phyloP scores from a whole-genome alignment of 2,888 invertebrate genomes.

The Thecocarcelia acutangulata region DNA sequence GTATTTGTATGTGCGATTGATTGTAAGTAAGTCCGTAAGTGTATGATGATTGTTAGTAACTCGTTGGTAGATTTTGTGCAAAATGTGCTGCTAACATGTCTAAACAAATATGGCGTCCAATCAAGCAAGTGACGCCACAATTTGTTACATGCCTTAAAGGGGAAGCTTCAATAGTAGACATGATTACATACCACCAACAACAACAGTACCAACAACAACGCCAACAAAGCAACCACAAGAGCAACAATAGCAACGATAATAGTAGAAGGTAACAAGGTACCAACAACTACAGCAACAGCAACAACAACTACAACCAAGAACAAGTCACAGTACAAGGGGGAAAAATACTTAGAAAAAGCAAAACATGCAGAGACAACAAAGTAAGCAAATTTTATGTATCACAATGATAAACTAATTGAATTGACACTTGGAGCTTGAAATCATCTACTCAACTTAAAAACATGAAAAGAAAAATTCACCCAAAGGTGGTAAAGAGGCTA shows the following conservation, averaged over 20 bases:
- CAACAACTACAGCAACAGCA: slow-evolving; percentile 31
- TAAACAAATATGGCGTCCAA: slow-evolving; percentile 70
- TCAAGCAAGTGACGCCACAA: slow-evolving; percentile 70
- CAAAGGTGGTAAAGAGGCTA: neutral
- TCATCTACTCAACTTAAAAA: slow-evolving; percentile 44
- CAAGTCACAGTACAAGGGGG: slow-evolving; percentile 2
- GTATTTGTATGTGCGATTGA: slow-evolving; percentile 4
- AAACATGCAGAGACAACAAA: slow-evolving; percentile 45
- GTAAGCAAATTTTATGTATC: slow-evolving; percentile 70
- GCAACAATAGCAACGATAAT: slow-evolving; percentile 31
- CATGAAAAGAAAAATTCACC: slow-evolving; percentile 1
- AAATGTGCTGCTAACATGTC: slow-evolving; percentile 67
- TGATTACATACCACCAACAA: slow-evolving; percentile 65
- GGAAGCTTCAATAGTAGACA: slow-evolving; percentile 71
- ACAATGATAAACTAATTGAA: slow-evolving; percentile 76
- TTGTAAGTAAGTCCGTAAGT: slow-evolving; percentile 2
- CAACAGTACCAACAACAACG: slow-evolving; percentile 18
- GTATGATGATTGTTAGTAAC: slow-evolving; percentile 36
- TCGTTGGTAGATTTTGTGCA: slow-evolving; percentile 50
- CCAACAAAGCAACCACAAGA: neutral
- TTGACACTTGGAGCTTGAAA: slow-evolving; percentile 78
- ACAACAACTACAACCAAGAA: slow-evolving; percentile 36
- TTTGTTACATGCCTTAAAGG: slow-evolving; percentile 67
- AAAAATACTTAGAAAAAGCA: slow-evolving; percentile 27
- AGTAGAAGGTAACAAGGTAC: slow-evolving; percentile 48